Percentiles rank a stretch among this genome's conserved stretches.
phyloP scores from a whole-genome alignment of 1,140 invertebrate species.

The Leptoteleia sp. region DNA sequence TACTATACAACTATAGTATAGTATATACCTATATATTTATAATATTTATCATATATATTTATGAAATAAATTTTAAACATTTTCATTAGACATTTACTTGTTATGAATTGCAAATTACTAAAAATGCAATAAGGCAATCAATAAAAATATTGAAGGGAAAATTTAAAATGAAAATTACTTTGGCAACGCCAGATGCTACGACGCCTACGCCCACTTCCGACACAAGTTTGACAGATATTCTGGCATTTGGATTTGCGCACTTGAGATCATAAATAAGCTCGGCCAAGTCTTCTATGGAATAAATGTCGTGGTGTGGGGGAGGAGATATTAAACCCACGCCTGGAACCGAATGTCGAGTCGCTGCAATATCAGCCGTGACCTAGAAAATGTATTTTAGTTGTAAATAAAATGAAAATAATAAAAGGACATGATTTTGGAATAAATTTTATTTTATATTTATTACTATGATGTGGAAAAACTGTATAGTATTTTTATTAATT shows the following conservation, averaged over 20 bases:
- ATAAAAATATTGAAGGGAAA: no score
- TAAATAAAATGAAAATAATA: background rate
- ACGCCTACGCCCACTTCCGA: conserved; percentile 99
- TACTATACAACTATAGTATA: no score
- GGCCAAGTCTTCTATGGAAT: conserved; percentile 99
- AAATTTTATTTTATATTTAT: no score
- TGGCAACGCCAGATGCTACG: conserved; percentile 98
- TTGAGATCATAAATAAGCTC: conserved; percentile 99
- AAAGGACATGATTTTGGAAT: no score
- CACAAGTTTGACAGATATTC: conserved; percentile 98
- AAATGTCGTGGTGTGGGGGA: conserved; percentile 99
- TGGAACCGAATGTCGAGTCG: conserved; percentile 96
- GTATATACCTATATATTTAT: no score
- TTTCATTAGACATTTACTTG: no score
- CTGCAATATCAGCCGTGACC: conserved; percentile 97
- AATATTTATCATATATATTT: no score
- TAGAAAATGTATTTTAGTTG: conserved; percentile 56
- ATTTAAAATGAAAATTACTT: conserved; percentile 77
- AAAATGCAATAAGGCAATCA: no score
- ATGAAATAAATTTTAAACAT: no score
- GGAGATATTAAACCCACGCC: conserved; percentile 99
- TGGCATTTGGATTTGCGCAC: conserved; percentile 96
- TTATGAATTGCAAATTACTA: no score
- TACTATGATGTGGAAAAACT: no score
- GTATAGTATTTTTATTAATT: no score